phyloP scores from a whole-genome alignment of 1,140 invertebrate species.

The Drosophila mauritiana region DNA sequence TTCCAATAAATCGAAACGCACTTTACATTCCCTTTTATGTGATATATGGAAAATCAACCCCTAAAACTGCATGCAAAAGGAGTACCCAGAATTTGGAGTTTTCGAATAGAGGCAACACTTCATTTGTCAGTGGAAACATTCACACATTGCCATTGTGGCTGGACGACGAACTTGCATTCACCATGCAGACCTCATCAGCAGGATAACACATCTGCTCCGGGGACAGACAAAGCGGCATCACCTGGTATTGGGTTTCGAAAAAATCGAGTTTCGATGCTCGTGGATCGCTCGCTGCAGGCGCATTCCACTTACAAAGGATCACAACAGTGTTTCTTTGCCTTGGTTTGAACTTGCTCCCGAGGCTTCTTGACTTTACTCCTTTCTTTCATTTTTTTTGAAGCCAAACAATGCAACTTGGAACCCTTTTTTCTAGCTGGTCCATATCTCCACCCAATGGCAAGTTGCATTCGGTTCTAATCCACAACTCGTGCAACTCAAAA shows the following conservation, averaged over 20 bases:
- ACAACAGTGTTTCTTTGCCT: conserved; percentile 12
- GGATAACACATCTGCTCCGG: conserved; percentile 61
- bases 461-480: conserved; percentile 51
- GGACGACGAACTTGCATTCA: conserved; percentile 37
- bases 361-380: conserved; percentile 72
- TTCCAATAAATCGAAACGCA: conserved; percentile 70
- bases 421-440: conserved; percentile 33
- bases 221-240: conserved; percentile 49
- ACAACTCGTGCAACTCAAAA: conserved; percentile 68
- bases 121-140: conserved; percentile 66
- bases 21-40: conserved; percentile 35
- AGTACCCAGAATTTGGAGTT: conserved; percentile 32
- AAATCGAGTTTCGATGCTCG: conserved; percentile 22
- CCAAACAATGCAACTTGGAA: conserved; percentile 57
- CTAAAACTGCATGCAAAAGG: conserved; percentile 49
- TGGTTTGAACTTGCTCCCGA: conserved; percentile 47
- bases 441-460: conserved; percentile 38
- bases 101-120: conserved; percentile 53
- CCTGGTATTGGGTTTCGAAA: conserved; percentile 48
- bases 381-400: conserved; percentile 2
- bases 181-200: conserved; percentile 33
- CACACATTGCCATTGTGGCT: conserved; percentile 70
- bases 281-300: conserved; percentile 53
- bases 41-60: conserved; percentile 46
- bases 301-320: conserved; percentile 44